These are phyloP conservation scores for Kryphioiulus occultus DNA, from an alignment of 2,888 invertebrate genomes.

Conservation along the genomic window DNA sequence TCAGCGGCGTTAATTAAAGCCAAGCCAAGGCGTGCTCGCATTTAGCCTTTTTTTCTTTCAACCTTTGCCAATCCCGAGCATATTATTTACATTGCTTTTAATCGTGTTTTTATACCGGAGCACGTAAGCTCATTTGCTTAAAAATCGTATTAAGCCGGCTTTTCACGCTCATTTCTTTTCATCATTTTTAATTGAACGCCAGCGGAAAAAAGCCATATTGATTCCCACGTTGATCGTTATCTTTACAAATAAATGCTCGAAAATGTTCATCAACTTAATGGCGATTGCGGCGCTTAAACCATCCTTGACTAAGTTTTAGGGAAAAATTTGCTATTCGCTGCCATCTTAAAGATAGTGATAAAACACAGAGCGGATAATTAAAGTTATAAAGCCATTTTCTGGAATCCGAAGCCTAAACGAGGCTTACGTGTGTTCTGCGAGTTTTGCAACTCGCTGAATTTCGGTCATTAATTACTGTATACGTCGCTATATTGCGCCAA, in stretches of 20 bases:
- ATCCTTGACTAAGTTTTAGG: constrained; percentile 7
- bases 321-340: background rate
- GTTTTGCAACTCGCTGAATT: background rate
- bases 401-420: background rate
- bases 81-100: constrained; percentile 31
- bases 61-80: background rate
- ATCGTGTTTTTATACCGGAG: constrained; percentile 22
- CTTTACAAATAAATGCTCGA: constrained; percentile 25
- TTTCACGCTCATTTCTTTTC: constrained; percentile 31
- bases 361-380: constrained; percentile 27
- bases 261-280: constrained; percentile 39
- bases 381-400: constrained; percentile 39
- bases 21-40: background rate
- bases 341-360: background rate
- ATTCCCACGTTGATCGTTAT: constrained; percentile 43
- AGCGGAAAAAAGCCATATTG: constrained; percentile 28
- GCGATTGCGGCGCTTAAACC: constrained; percentile 7
- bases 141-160: constrained; percentile 11
- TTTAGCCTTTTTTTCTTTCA: background rate
- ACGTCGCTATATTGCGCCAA: too few relatives aligned
- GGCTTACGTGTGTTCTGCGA: background rate
- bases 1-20: constrained; percentile 13
- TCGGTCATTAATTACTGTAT: background rate
- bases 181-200: constrained; percentile 31
- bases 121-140: constrained; percentile 31